These are phyloP conservation scores for Myiozetetes cayanensis DNA, from an alignment of 2,113 vertebrate species.

Conservation along the genomic window DNA sequence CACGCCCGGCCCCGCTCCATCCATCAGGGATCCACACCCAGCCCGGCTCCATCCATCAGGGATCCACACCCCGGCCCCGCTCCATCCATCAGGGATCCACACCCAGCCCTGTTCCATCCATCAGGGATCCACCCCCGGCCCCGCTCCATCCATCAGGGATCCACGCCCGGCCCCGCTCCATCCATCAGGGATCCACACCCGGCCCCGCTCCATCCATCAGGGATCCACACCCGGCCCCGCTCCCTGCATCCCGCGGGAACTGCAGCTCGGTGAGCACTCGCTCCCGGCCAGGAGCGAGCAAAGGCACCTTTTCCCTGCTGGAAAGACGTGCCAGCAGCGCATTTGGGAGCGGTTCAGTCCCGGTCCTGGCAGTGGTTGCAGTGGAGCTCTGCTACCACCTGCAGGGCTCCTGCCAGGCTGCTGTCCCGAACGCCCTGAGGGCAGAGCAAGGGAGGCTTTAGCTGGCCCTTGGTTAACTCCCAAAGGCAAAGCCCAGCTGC, in stretches of 20 bases:
- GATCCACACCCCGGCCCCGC: too few relatives aligned
- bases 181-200: not conserved
- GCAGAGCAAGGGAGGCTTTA: not conserved
- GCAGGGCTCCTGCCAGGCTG: not conserved
- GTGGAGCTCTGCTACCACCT: slow-evolving; percentile 74
- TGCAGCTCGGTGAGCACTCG: not conserved
- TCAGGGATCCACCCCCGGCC: too few relatives aligned
- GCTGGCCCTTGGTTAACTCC: not conserved
- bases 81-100: fast-evolving
- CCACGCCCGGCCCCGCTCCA: not conserved
- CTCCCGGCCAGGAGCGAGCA: not conserved
- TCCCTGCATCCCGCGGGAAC: not conserved
- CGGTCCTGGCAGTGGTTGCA: not conserved
- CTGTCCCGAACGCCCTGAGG: not conserved
- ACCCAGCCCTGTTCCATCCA: fast-evolving
- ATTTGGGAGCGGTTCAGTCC: not conserved
- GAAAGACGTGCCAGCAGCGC: not conserved
- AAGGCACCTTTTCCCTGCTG: not conserved
- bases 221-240: fast-evolving
- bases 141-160: fast-evolving
- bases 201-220: not conserved
- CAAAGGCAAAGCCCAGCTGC: not conserved
- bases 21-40: too few relatives aligned
- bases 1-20: too few relatives aligned
- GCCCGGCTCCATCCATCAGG: too few relatives aligned